These are phyloP conservation scores for Erythrocercus mccallii DNA, from an alignment of 2,113 vertebrate species.

Conservation along the genomic window DNA sequence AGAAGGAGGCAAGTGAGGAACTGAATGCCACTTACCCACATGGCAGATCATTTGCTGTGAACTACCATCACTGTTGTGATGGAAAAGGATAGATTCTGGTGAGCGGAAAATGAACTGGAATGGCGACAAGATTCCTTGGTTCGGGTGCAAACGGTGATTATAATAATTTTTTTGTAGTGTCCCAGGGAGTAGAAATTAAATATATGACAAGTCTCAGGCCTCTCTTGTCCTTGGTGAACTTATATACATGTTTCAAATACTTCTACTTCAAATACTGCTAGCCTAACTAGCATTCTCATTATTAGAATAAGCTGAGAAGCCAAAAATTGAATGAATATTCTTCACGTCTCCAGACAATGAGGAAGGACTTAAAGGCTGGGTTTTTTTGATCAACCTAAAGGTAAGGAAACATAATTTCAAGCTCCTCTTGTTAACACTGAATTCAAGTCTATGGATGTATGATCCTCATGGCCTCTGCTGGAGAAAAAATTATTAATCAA, in stretches of 20 bases:
- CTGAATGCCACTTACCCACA: background rate
- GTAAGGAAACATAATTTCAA: background rate
- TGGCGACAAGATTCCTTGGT: background rate
- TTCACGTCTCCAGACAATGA: background rate
- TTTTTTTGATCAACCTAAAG: background rate
- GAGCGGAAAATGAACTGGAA: background rate
- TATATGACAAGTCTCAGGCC: background rate
- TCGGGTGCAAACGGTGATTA: background rate
- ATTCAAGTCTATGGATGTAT: background rate
- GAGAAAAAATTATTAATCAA: background rate
- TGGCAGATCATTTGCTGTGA: slow-evolving; percentile 14
- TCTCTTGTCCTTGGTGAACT: background rate
- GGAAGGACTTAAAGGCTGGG: background rate
- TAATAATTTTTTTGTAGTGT: background rate
- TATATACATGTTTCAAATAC: background rate
- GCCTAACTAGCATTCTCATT: background rate
- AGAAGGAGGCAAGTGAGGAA: background rate
- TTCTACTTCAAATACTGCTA: too few species aligned
- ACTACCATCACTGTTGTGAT: background rate
- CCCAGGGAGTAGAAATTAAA: background rate
- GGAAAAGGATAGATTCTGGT: background rate
- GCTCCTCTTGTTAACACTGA: background rate
- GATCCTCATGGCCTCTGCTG: background rate
- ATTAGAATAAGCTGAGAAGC: background rate
- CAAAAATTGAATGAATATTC: background rate